phyloP scores from a whole-genome alignment of 2,797 vertebrate genomes.

The Caiman crocodilus region DNA sequence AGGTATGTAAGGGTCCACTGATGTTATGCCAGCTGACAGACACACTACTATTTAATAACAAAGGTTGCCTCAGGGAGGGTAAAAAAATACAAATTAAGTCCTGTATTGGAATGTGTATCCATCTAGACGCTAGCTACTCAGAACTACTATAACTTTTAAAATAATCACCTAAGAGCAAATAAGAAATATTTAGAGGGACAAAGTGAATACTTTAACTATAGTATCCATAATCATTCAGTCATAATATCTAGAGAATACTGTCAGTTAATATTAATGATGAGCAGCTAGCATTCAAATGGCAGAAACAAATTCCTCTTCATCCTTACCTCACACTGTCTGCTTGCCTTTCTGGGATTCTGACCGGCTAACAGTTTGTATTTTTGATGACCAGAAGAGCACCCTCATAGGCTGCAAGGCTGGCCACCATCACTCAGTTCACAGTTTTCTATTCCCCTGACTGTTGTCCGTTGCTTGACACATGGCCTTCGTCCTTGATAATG shows the following conservation, averaged over 20 bases:
- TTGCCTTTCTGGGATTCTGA: neutral
- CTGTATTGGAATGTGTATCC: neutral
- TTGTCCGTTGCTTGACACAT: neutral
- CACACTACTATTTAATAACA: neutral
- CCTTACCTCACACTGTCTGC: neutral
- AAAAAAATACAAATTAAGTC: neutral
- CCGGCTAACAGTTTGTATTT: neutral
- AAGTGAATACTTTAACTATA: neutral
- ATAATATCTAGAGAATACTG: neutral
- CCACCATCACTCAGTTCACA: neutral
- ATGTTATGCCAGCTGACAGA: neutral
- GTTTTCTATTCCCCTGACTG: neutral
- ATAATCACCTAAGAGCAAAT: neutral
- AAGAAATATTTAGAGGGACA: neutral
- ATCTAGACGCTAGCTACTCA: neutral
- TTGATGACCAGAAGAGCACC: too few species aligned
- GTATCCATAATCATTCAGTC: neutral
- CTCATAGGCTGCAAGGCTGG: neutral
- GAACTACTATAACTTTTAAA: neutral
- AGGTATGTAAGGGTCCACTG: slow-evolving; percentile 18
- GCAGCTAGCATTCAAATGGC: neutral
- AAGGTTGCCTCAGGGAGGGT: neutral
- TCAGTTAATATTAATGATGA: neutral
- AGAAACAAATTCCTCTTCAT: neutral
- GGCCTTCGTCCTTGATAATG: slow-evolving; percentile 7